Conservation (phyloP, 2,888 invertebrate genomes). For the Meliscaeva auricollis region DNA sequence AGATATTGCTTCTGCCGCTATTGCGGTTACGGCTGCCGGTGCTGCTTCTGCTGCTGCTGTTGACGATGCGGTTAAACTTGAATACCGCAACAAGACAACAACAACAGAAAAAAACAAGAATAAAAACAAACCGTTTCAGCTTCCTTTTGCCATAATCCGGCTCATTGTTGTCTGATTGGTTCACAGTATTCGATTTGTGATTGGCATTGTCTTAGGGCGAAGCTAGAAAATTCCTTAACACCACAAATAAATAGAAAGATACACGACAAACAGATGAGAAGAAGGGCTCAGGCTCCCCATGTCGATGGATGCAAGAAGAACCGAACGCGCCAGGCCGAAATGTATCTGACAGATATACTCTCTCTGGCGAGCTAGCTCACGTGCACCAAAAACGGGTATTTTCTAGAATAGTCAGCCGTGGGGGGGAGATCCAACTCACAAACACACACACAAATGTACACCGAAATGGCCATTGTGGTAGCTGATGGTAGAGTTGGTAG, state of each 20-base stretch:
- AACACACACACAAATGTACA: not conserved
- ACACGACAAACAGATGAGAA: constrained; percentile 8
- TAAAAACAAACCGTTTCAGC: constrained; percentile 54
- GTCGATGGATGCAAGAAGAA: constrained; percentile 49
- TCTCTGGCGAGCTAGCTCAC: constrained; percentile 46
- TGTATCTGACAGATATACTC: constrained; percentile 56
- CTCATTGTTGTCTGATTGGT: constrained; percentile 75
- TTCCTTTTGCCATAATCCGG: constrained; percentile 71
- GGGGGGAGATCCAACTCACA: constrained; percentile 35
- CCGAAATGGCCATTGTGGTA: not conserved
- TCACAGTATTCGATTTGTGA: constrained; percentile 76
- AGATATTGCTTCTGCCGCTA: constrained; percentile 23
- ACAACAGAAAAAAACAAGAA: constrained; percentile 6
- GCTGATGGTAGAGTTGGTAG: constrained; percentile 16
- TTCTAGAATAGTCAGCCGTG: not conserved
- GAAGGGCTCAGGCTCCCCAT: constrained; percentile 44
- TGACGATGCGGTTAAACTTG: constrained; percentile 32
- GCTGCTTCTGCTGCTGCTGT: not conserved
- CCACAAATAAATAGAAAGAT: constrained; percentile 55
- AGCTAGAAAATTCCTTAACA: constrained; percentile 75
- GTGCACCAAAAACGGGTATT: constrained; percentile 36
- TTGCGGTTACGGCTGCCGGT: not conserved
- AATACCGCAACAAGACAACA: too few relatives aligned
- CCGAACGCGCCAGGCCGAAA: constrained; percentile 68
- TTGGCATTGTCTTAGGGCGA: constrained; percentile 76